Evolutionary conservation across 2,113 vertebrate genomes (phyloP), one percentile per base, ranked within the genome.

Genomic region (Micronisus gabar): DNA sequence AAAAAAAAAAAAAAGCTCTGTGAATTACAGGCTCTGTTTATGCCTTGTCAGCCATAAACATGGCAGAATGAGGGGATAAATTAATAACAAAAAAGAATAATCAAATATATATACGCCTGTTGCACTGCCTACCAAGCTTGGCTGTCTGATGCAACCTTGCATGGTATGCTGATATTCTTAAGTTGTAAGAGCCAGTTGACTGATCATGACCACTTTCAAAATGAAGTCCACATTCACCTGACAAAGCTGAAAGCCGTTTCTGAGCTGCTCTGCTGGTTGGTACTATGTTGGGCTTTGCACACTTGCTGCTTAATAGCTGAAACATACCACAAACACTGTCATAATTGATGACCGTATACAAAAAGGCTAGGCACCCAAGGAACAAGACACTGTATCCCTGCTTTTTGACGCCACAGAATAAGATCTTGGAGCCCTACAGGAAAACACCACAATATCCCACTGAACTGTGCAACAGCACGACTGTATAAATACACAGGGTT

Each of bases 1-100:
- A 90, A 55, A 66, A 93, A 72, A 90, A 55, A 66, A 93, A 71
- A 48, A 48, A 67, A 81, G 13, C 41, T 63, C 86, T 74, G 11
- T 25, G 34, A 86, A 58, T 36, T 73, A 34, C 43, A 75, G 36
- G 9, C 61, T 81, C 47, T 62, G 3, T 67, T 50, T 75, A 47
- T 11, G 23, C 23, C 36, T 55, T 45, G 18, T 25, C 15, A 72
- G 25, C 23, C 53, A 78, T 20, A 38, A 86, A 43, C 40, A 45
- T 13, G 13, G 15, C 30, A 80, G 34, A 80, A 80, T 2, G 10
- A 23, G 14, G 16, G 32, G 25, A 55, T 20, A 62, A 40, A 66
- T 50, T 56, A 78, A 13, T 21, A 66, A 48, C 18, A 50, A 25
- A 58, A 63, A 26, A 26, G 59, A 20, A 21, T 1, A 52, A 53